Base-by-base conservation (phyloP, 2,113 vertebrate genomes). In the Salminus brasiliensis region DNA sequence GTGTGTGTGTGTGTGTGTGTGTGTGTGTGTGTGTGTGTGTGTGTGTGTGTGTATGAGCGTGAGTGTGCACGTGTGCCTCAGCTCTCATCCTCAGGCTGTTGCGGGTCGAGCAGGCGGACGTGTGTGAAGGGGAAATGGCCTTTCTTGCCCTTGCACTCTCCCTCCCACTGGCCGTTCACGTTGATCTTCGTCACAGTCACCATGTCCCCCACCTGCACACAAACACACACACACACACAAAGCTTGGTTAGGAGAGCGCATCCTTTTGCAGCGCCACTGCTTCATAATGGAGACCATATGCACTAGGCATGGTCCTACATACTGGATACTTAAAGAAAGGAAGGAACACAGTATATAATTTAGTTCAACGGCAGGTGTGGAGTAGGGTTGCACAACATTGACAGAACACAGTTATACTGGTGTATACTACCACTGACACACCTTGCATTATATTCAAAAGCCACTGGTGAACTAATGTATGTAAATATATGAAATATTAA, bases 161-260 rank as follows among this genome's bases (percentile, higher is more conserved):
- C 97, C 94, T 99, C 97, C 97, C 97, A 99, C 87, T 99, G 97
- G 92, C 97, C 97, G 72, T 95, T 98, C 90, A 99, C 88, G 73
- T 99, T 98, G 92, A 98, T 98, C 94, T 99, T 98, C 89, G 97
- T 99, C 93, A 99, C 97, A 89, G 95, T 97, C 78, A 99, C 97
- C 88, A 94, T 94, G 92, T 99, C 97, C 76, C 97, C 97, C 88
- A 98, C 96, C 97, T 98, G 47, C 49, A 66, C 60, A 76, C 45
- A 73, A 52, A 41, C n/a, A n/a, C n/a, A n/a, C n/a, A n/a, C n/a
- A n/a, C n/a, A n/a, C n/a, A n/a, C n/a, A n/a, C n/a, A 70, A 69
- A 69, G 34, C 27, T 45, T 16, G 75, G 5, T 66, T 76, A 43
- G 21, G 30, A 39, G 34, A 18, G 11, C 32, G 27, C 55, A 55